Evolutionary conservation across 2,797 vertebrate genomes (phyloP).

Genomic region (Psittacula derbiana): DNA sequence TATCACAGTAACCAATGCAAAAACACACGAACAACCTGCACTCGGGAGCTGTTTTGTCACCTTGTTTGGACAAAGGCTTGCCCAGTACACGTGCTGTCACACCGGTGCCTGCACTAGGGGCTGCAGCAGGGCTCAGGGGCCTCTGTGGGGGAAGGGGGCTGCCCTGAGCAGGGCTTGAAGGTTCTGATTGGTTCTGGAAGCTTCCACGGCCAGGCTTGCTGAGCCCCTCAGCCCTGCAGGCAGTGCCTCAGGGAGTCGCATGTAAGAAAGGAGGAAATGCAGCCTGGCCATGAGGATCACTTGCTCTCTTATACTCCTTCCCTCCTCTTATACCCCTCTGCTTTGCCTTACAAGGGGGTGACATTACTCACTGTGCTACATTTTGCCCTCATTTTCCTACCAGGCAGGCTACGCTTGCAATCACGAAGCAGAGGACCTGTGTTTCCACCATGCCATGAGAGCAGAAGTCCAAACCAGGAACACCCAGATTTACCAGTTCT

Average conservation of each 20-base stretch:
- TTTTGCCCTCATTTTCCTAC: background rate
- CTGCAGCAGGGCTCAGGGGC: fast-evolving
- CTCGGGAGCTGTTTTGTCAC: background rate
- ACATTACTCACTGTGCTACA: fast-evolving
- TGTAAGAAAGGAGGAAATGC: no score
- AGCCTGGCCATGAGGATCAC: fast-evolving
- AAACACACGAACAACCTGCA: fast-evolving
- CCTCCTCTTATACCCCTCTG: background rate
- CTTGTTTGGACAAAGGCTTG: fast-evolving
- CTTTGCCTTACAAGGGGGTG: background rate
- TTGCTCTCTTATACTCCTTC: background rate
- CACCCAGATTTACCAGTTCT: background rate
- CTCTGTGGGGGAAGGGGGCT: background rate
- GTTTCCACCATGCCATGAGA: background rate
- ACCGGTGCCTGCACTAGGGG: fast-evolving
- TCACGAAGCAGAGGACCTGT: fast-evolving
- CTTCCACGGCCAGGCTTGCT: fast-evolving
- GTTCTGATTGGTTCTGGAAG: background rate
- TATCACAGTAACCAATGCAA: fast-evolving
- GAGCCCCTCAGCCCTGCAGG: fast-evolving
- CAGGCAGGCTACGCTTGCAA: fast-evolving
- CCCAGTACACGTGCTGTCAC: fast-evolving
- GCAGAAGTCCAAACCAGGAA: background rate
- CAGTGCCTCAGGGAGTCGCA: fast-evolving
- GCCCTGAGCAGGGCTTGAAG: fast-evolving